phyloP scores from a whole-genome alignment of 2,797 vertebrate species.

The Chelonia mydas region DNA sequence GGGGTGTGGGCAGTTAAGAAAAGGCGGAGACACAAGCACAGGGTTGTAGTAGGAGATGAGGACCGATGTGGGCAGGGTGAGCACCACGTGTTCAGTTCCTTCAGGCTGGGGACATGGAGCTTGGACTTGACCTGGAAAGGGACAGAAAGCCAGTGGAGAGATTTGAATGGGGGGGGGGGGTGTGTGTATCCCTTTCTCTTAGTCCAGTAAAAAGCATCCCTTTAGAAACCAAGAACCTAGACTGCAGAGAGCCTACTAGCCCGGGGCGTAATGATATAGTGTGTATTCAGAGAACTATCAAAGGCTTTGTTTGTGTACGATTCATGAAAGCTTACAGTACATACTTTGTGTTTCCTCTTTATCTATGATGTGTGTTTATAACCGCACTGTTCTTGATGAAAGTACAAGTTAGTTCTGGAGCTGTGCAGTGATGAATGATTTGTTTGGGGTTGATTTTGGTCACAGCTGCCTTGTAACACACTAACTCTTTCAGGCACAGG shows the following conservation, averaged over 20 bases:
- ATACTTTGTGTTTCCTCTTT: slow-evolving; percentile 54
- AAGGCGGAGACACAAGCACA: not conserved
- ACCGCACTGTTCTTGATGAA: slow-evolving; percentile 37
- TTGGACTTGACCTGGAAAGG: not conserved
- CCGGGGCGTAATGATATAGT: slow-evolving; percentile 20
- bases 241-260: slow-evolving; percentile 27
- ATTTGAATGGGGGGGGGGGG: not conserved
- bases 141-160: not conserved
- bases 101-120: not conserved
- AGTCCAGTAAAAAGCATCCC: slow-evolving; percentile 13
- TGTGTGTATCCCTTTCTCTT: not conserved
- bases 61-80: not conserved
- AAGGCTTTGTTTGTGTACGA: slow-evolving; percentile 63
- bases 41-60: not conserved
- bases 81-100: not conserved
- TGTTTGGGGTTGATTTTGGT: slow-evolving; percentile 64
- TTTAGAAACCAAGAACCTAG: slow-evolving; percentile 53
- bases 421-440: slow-evolving; percentile 46
- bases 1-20: not conserved
- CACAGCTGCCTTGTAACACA: slow-evolving; percentile 27
- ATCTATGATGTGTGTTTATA: slow-evolving; percentile 40
- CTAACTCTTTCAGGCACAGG: slow-evolving; percentile 29
- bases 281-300: slow-evolving; percentile 36
- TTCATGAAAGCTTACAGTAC: slow-evolving; percentile 56
- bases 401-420: slow-evolving; percentile 35